Evolutionary conservation across 2,113 vertebrate species (phyloP).

Genomic region (Cryptomyrus ogoouensis): DNA sequence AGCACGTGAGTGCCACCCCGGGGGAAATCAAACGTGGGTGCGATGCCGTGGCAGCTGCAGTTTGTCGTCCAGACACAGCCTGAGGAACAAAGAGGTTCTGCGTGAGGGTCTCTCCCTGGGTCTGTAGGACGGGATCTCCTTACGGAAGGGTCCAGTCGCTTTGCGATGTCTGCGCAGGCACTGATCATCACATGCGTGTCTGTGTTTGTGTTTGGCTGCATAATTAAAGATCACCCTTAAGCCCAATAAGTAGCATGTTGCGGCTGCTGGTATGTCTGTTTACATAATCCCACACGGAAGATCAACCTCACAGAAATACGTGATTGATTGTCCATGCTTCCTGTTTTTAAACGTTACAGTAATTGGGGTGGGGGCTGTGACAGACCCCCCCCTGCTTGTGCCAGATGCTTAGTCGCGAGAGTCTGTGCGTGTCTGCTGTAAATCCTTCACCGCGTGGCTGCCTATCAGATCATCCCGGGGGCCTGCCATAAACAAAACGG

Average conservation of each 20-base stretch:
- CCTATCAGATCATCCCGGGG: conserved; percentile 5
- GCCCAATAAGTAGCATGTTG: background rate
- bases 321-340: conserved; percentile 67
- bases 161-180: background rate
- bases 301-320: conserved; percentile 42
- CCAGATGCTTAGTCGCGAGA: conserved; percentile 5
- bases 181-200: background rate
- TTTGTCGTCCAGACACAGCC: background rate
- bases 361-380: conserved; percentile 47
- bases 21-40: background rate
- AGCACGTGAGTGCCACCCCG: background rate
- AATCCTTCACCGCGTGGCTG: background rate
- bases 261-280: conserved; percentile 21
- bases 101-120: background rate
- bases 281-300: conserved; percentile 36
- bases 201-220: background rate
- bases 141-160: background rate
- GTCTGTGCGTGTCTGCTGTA: background rate
- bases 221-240: background rate
- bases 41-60: background rate
- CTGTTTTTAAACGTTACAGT: conserved; percentile 43
- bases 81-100: background rate
- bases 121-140: background rate
- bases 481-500: conserved; percentile 7
- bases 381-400: conserved; percentile 25